These are phyloP conservation scores for Tiliacea citrago DNA, from an alignment of 2,888 invertebrate species.

Conservation along the genomic window DNA sequence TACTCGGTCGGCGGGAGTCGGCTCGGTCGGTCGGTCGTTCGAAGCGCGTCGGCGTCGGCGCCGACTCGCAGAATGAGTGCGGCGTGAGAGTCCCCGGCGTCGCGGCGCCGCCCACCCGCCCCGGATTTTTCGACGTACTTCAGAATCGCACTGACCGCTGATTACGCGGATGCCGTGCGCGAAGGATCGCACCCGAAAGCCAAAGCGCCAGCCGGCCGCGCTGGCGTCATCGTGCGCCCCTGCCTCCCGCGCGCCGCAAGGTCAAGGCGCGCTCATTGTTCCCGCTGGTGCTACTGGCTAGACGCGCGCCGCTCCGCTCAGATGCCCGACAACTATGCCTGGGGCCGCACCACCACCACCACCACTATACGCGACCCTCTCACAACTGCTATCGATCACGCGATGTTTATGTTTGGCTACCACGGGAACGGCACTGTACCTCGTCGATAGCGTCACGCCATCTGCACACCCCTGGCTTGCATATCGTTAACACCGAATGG, in stretches of 20 bases:
- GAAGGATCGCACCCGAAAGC: slow-evolving; percentile 91
- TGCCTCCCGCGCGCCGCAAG: slow-evolving; percentile 87
- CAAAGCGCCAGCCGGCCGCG: slow-evolving; percentile 87
- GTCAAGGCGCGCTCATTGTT: slow-evolving; percentile 89
- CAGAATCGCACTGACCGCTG: slow-evolving; percentile 87
- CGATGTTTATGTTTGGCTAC: slow-evolving; percentile 87
- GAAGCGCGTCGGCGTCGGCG: slow-evolving; percentile 90
- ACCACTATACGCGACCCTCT: slow-evolving; percentile 71
- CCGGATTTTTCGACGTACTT: slow-evolving; percentile 87
- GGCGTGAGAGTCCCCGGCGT: slow-evolving; percentile 81
- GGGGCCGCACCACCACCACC: slow-evolving; percentile 68
- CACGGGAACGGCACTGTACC: slow-evolving; percentile 84
- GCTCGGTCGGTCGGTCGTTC: slow-evolving; percentile 89
- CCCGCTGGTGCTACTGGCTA: slow-evolving; percentile 79
- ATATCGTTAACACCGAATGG: slow-evolving; percentile 60
- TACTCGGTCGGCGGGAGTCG: slow-evolving; percentile 86
- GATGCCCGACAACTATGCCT: slow-evolving; percentile 74
- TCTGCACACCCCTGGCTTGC: slow-evolving; percentile 71
- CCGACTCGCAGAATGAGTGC: slow-evolving; percentile 88
- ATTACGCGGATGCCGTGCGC: slow-evolving; percentile 89
- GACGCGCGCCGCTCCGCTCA: slow-evolving; percentile 78
- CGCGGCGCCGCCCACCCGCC: slow-evolving; percentile 85
- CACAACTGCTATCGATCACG: slow-evolving; percentile 84
- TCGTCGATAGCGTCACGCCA: slow-evolving; percentile 75
- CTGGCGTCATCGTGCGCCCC: slow-evolving; percentile 88